Conservation (phyloP, 2,797 vertebrate genomes). For the Pitangus sulphuratus region DNA sequence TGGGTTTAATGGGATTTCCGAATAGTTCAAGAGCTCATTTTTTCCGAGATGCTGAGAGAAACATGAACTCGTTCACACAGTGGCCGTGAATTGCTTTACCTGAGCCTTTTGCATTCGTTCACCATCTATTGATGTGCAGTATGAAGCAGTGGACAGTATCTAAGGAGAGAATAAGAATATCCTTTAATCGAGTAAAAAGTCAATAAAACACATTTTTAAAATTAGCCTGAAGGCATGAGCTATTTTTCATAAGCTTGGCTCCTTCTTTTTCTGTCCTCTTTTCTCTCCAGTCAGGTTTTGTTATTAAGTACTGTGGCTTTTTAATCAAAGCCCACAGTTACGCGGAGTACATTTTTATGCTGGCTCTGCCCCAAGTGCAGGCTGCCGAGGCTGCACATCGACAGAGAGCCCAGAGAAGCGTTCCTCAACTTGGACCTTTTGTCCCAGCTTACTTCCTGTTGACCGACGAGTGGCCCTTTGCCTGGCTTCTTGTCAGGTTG, state of each 20-base stretch:
- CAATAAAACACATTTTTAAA: constrained; percentile 38
- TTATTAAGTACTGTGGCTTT: constrained; percentile 58
- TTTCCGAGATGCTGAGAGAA: constrained; percentile 20
- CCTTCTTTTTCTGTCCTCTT: not conserved
- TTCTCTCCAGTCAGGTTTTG: constrained; percentile 41
- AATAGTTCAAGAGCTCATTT: constrained; percentile 13
- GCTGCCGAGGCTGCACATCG: constrained; percentile 75
- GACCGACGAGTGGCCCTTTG: constrained; percentile 75
- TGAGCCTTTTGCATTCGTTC: not conserved
- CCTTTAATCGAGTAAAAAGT: constrained; percentile 22
- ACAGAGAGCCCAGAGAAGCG: constrained; percentile 75
- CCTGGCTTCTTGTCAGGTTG: constrained; percentile 76
- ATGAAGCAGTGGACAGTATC: not conserved
- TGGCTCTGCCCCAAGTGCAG: constrained; percentile 63
- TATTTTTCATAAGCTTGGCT: constrained; percentile 22
- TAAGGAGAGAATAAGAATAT: constrained; percentile 33
- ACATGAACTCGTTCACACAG: not conserved
- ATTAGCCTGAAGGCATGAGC: not conserved
- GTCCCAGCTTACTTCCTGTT: constrained; percentile 84
- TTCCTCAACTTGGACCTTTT: constrained; percentile 87
- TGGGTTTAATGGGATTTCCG: constrained; percentile 35
- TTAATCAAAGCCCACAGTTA: constrained; percentile 60
- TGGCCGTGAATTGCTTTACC: not conserved
- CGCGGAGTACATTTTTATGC: constrained; percentile 49
- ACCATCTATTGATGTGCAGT: not conserved